phyloP scores from a whole-genome alignment of 2,888 invertebrate species.

The Zelleria hepariella region DNA sequence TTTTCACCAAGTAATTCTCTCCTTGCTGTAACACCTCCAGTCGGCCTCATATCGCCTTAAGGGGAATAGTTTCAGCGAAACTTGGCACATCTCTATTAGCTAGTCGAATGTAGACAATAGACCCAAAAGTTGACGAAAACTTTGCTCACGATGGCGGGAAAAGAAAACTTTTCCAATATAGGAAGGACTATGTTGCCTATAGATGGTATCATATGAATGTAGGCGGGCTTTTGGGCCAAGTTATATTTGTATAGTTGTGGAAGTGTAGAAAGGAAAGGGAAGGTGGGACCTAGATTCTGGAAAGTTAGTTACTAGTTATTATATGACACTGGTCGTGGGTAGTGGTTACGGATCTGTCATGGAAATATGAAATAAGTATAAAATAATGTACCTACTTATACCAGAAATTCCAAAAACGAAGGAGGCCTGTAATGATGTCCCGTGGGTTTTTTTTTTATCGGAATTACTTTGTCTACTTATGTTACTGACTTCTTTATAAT shows the following conservation, averaged over 20 bases:
- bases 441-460: neutral
- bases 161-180: slow-evolving; percentile 4
- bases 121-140: slow-evolving; percentile 5
- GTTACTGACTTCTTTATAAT: neutral
- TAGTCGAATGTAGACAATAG: slow-evolving; percentile 2
- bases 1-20: neutral
- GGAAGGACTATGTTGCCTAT: neutral
- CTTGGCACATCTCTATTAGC: slow-evolving; percentile 2
- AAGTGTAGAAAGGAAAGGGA: neutral
- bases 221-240: neutral
- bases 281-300: neutral
- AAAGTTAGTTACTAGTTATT: neutral
- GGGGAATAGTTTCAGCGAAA: neutral
- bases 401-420: neutral
- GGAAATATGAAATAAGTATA: neutral
- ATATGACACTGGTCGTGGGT: too few species aligned
- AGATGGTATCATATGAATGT: neutral
- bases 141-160: neutral
- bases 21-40: neutral
- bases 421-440: neutral
- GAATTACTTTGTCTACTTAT: neutral
- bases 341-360: neutral
- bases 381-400: neutral
- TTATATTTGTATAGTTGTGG: neutral
- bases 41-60: neutral